Base-by-base conservation (phyloP, 2,888 invertebrate genomes). In the Polydesmus complanatus region DNA sequence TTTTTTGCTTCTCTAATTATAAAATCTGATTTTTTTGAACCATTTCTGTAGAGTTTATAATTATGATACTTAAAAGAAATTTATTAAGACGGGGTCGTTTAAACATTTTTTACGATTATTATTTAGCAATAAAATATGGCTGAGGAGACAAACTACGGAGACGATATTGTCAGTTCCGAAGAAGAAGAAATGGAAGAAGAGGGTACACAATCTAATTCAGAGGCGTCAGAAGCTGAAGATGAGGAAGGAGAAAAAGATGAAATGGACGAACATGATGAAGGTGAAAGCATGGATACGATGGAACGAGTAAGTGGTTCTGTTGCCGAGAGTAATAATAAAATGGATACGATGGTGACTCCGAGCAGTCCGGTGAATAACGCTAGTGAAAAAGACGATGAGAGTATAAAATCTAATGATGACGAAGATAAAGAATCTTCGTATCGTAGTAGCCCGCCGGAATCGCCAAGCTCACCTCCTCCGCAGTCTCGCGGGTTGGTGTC, bases 91-190 rank as follows among this genome's bases (percentile, higher is more conserved):
- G 48, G 11, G 48, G 48, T 47, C 18, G 48, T 47, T 47, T 47
- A 14, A 11, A 47, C 18, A 47, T 47, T 47, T 47, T 47, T 47
- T 47, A 18, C 18, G n/a, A 47, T 18, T 22, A 19, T 51, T 5
- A 22, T 51, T 51, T 51, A 22, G n/a, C 51, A 14, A 14, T 51
- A n/a, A 22, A 51, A 11, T 14, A 60, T 60, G 60, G 60, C 27
- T 5, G 52, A 37, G 14, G 60, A 59, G 18, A n/a, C 60, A 2
- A 27, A 60, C 25, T 54, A 54, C 60, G 54, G 25, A 1, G 60
- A 60, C 2, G 60, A 60, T 8, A 60, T 60, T n/a, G 26, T 52
- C 14, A 60, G 60, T n/a, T 52, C 60, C n/a, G 60, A 60, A 11
- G 60, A 54, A 23, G 54, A 54, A 23, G 54, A 47, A 1, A 54